These are phyloP conservation scores for Harpegnathos saltator DNA, from an alignment of 1,140 invertebrate genomes.

Conservation along the genomic window DNA sequence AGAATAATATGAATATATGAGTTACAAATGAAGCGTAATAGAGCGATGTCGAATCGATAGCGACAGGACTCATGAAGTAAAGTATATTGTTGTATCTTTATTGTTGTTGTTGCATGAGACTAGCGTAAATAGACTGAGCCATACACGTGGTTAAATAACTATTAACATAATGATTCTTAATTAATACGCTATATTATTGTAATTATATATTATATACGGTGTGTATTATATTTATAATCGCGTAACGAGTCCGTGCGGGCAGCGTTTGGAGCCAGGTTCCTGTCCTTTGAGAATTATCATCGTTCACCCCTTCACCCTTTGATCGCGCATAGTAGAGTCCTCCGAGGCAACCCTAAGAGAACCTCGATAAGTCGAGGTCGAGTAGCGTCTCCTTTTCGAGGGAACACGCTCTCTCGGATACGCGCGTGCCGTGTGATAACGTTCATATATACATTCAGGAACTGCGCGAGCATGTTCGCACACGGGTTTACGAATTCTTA, in stretches of 20 bases:
- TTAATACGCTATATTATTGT: slow-evolving; percentile 81
- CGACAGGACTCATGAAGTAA: slow-evolving; percentile 76
- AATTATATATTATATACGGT: slow-evolving; percentile 79
- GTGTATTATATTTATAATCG: slow-evolving; percentile 83
- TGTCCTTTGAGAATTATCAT: slow-evolving; percentile 69
- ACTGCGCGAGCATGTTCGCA: too few species aligned
- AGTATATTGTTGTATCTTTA: slow-evolving; percentile 84
- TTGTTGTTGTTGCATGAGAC: slow-evolving; percentile 84
- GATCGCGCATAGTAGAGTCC: not conserved
- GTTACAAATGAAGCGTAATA: too few species aligned
- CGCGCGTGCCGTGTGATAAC: too few species aligned
- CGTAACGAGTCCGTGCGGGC: slow-evolving; percentile 79
- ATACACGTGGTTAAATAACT: slow-evolving; percentile 82
- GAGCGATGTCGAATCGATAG: slow-evolving; percentile 53
- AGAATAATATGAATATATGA: slow-evolving; percentile 52
- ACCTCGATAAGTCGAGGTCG: too few species aligned
- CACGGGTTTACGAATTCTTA: not conserved
- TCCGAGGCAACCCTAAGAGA: too few species aligned
- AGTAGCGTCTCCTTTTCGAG: slow-evolving; percentile 9
- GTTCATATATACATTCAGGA: too few species aligned
- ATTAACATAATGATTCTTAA: slow-evolving; percentile 83
- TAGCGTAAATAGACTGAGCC: slow-evolving; percentile 84
- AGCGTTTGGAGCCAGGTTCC: slow-evolving; percentile 77
- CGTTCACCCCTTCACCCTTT: not conserved
- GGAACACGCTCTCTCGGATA: too few species aligned